Percentiles rank a stretch among this genome's conserved stretches.
Conservation (phyloP, 2,888 invertebrate genomes). For the Terebella lapidaria region DNA sequence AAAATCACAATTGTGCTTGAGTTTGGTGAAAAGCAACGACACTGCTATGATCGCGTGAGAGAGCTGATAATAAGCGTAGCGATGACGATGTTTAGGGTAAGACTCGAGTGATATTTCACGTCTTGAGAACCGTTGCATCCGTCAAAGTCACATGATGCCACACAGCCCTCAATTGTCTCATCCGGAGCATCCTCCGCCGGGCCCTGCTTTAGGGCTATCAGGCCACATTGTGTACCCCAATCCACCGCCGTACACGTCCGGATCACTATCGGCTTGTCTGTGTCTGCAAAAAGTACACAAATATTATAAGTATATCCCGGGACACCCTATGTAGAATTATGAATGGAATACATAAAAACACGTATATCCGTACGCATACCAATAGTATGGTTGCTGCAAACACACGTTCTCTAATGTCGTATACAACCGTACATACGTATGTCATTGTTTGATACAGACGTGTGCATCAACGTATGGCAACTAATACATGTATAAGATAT, state of each 20-base stretch:
- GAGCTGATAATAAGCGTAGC: no score
- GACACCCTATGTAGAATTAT: background rate
- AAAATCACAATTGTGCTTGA: no score
- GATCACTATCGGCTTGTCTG: slow-evolving; percentile 37
- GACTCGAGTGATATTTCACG: no score
- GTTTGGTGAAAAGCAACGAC: no score
- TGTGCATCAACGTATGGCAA: no score
- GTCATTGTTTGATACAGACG: no score
- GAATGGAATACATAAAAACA: background rate
- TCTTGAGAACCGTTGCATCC: slow-evolving; percentile 35
- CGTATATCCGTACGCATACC: no score
- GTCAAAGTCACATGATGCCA: slow-evolving; percentile 43
- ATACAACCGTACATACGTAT: no score
- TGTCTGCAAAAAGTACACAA: slow-evolving; percentile 30
- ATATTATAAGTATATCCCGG: background rate
- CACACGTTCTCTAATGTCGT: no score
- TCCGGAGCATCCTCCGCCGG: slow-evolving; percentile 17
- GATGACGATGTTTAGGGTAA: no score
- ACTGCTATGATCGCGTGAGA: no score
- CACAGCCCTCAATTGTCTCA: slow-evolving; percentile 35
- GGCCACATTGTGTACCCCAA: slow-evolving; percentile 45
- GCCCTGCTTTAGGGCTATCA: slow-evolving; percentile 33
- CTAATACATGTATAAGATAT: no score
- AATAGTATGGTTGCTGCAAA: background rate
- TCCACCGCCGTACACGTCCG: slow-evolving; percentile 40